Evolutionary conservation across 2,797 vertebrate species (phyloP), one percentile per base, ranked within the genome.

Genomic region (Phataginus tetradactyla): DNA sequence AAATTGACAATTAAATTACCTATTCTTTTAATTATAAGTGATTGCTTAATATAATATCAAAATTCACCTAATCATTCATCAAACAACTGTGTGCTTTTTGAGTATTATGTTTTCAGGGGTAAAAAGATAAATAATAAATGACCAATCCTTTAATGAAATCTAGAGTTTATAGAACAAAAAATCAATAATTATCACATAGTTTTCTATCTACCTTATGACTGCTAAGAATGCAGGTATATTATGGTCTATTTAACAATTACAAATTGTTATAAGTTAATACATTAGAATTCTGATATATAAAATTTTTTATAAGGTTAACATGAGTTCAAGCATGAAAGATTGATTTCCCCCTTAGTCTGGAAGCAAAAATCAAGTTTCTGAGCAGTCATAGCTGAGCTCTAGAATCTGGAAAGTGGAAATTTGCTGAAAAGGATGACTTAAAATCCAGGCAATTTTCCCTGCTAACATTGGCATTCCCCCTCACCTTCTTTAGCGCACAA

Each of bases 21-120:
- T 45, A 39, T 86, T 86, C 14, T 80, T 95, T 96, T 81, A 74
- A 95, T 78, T 97, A 32, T 85, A 87, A 95, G 72, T 90, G 57
- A 81, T 81, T 20, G 4, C 83, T 83, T 79, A 91, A 78, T 49
- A 92, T 83, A 86, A 55, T 32, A 39, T 7, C 17, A 80, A 72
- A 91, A 91, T 61, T 68, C 34, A 94, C 10, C 63, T 20, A 75
- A 20, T 90, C 11, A 72, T 11, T 69, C 17, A 83, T 80, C 39
- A 75, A 86, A 63, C 2, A 61, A 0, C 27, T 95, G 12, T 29
- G 71, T 34, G 51, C 7, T 69, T 85, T 75, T 14, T 91, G 75
- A 84, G 7, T 63, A 59, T 7, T 37, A 5, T 27, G 13, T 5
- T 93, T 5, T 7, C 90, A 84, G 13, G 15, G 89, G 1, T 85